Conservation (phyloP, 2,797 vertebrate species). For the Typhlichthys subterraneus region DNA sequence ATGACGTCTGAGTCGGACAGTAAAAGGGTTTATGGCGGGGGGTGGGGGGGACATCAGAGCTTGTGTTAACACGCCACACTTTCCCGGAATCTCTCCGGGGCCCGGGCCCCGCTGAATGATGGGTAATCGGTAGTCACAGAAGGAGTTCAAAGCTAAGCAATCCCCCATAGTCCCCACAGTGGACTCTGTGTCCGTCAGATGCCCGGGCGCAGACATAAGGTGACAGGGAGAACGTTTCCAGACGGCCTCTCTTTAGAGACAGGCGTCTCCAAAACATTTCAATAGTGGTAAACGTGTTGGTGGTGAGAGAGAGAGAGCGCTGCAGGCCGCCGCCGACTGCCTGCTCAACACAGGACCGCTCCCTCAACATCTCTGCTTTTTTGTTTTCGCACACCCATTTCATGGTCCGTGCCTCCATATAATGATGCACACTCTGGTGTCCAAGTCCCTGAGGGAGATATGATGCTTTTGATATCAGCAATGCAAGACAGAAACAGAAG, state of each 20-base stretch:
- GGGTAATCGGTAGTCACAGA: conserved; percentile 68
- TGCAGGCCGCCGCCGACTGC: conserved; percentile 24
- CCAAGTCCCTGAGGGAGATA: conserved; percentile 30
- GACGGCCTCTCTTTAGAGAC: conserved; percentile 32
- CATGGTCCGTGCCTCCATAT: conserved; percentile 56
- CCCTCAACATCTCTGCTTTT: conserved; percentile 41
- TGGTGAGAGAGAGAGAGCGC: conserved; percentile 27
- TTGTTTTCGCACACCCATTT: conserved; percentile 60
- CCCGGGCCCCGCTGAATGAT: conserved; percentile 62
- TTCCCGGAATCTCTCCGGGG: conserved; percentile 53
- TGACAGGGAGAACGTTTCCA: conserved; percentile 57
- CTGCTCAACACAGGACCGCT: conserved; percentile 35
- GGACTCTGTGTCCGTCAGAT: conserved; percentile 69
- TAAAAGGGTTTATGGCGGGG: conserved; percentile 47
- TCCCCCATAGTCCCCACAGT: conserved; percentile 54
- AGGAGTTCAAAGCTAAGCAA: conserved; percentile 69
- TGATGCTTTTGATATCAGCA: conserved; percentile 37
- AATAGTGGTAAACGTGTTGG: conserved; percentile 48
- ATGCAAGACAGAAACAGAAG: conserved; percentile 17
- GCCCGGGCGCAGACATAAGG: conserved; percentile 53
- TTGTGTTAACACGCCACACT: conserved; percentile 62
- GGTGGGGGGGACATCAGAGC: conserved; percentile 51
- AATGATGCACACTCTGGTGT: conserved; percentile 52
- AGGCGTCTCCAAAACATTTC: conserved; percentile 39
- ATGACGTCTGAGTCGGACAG: conserved; percentile 50